Percentiles rank a stretch among this genome's conserved stretches.
These are phyloP conservation scores for Panagrolaimus sp. DNA, from an alignment of 1,140 invertebrate species.

Conservation along the genomic window DNA sequence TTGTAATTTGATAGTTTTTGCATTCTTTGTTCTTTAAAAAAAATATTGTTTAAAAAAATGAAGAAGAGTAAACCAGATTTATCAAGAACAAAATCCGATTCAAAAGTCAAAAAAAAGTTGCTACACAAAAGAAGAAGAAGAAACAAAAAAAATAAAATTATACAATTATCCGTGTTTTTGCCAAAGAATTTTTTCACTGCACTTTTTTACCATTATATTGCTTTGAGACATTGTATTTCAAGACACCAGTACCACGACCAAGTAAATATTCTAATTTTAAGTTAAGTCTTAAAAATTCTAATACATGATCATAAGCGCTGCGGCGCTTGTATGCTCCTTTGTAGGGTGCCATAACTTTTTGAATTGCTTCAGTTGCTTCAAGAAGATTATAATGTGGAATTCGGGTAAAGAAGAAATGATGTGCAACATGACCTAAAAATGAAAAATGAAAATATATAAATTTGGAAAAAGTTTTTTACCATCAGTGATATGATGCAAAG, in stretches of 20 bases:
- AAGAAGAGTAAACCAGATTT: too few relatives aligned
- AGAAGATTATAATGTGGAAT: constrained; percentile 62
- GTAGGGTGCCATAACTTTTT: constrained; percentile 49
- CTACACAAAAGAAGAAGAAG: too few relatives aligned
- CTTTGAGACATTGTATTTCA: constrained; percentile 37
- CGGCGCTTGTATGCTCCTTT: constrained; percentile 49
- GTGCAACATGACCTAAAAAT: constrained; percentile 59
- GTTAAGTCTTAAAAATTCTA: constrained; percentile 45
- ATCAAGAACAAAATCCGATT: too few relatives aligned
- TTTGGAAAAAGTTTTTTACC: constrained; percentile 26
- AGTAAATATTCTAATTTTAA: constrained; percentile 53
- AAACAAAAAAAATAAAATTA: background rate
- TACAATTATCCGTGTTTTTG: constrained; percentile 2
- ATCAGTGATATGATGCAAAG: constrained; percentile 62
- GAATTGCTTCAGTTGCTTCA: constrained; percentile 59
- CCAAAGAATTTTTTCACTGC: constrained; percentile 2
- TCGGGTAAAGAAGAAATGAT: constrained; percentile 62
- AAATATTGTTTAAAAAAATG: too few relatives aligned
- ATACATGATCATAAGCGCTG: constrained; percentile 46
- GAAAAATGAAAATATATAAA: background rate
- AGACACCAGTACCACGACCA: constrained; percentile 54
- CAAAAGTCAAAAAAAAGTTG: too few relatives aligned
- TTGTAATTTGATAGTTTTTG: too few relatives aligned
- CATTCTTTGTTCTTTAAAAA: too few relatives aligned
- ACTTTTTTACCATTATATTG: constrained; percentile 26